These are phyloP conservation scores for Tenthredo notha DNA, from an alignment of 2,888 invertebrate genomes.

Conservation along the genomic window DNA sequence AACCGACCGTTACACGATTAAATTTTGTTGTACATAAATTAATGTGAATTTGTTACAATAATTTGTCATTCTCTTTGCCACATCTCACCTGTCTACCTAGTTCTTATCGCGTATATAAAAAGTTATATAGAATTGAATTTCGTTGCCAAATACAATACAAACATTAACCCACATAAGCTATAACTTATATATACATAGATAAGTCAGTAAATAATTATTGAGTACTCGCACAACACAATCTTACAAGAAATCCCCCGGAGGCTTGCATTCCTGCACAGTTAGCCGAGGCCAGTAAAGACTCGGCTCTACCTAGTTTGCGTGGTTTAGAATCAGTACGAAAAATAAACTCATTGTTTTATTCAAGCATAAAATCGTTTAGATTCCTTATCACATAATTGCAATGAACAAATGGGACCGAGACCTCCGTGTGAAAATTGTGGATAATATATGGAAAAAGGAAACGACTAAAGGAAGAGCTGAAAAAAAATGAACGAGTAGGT, in stretches of 20 bases:
- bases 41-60: conserved; percentile 1
- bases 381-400: background rate
- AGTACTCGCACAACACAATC: conserved; percentile 24
- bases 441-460: background rate
- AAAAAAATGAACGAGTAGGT: background rate
- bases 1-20: conserved; percentile 13
- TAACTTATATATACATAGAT: background rate
- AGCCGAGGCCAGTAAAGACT: conserved; percentile 67
- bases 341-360: background rate
- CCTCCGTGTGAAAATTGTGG: background rate
- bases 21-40: conserved; percentile 10
- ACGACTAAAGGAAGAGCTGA: background rate
- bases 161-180: background rate
- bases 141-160: conserved; percentile 9
- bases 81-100: background rate
- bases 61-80: conserved; percentile 3
- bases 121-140: conserved; percentile 28
- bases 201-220: conserved; percentile 49
- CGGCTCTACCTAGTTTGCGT: background rate
- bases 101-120: conserved; percentile 5
- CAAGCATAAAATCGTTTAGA: background rate
- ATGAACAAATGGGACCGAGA: background rate
- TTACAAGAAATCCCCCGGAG: conserved; percentile 55
- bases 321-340: background rate
- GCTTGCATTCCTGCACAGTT: conserved; percentile 67